Evolutionary conservation across 2,888 invertebrate species (phyloP), one percentile per base, ranked within the genome.

Genomic region (Heliconius sara): DNA sequence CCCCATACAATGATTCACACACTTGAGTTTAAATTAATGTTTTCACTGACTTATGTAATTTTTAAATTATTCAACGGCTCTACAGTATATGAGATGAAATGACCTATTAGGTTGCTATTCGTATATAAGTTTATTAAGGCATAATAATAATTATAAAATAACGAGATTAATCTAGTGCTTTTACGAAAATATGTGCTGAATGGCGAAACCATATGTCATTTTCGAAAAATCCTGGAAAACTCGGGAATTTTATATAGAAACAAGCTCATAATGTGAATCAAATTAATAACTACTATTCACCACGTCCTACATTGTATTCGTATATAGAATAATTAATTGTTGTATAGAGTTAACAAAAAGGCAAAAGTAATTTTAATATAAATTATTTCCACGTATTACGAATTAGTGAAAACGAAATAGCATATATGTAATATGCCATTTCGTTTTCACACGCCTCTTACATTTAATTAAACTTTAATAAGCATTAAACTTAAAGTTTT

Each of bases 1-100:
- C 92, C 85, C 81, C 71, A 60, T 77, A 87, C 87, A 86, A 88
- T 88, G 82, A 87, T 87, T 94, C 94, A 89, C 94, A 94, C 94
- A 93, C 93, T 93, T 93, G 93, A 90, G 83, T 86, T 85, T 85
- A 87, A 88, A 90, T 88, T 90, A 91, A 89, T 87, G 87, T 92
- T 91, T 91, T 91, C 90, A 90, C 91, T 91, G 83, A 82, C 88
- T 92, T 91, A 92, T 91, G 88, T 91, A 89, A 90, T 83, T 82
- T 82, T 84, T 84, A 81, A 60, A 79, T 81, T 82, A 82, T 79
- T 87, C 84, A 83, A 85, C 84, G n/a, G n/a, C n/a, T 72, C 57
- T 73, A 60, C 60, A n/a, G 25, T 52, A 57, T 67, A 76, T 67
- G 68, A n/a, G 57, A 68, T 65, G 30, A 34, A 57, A 47, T 57